These are phyloP conservation scores for Sarcophaga bullata DNA, from an alignment of 1,140 invertebrate genomes.

Conservation along the genomic window DNA sequence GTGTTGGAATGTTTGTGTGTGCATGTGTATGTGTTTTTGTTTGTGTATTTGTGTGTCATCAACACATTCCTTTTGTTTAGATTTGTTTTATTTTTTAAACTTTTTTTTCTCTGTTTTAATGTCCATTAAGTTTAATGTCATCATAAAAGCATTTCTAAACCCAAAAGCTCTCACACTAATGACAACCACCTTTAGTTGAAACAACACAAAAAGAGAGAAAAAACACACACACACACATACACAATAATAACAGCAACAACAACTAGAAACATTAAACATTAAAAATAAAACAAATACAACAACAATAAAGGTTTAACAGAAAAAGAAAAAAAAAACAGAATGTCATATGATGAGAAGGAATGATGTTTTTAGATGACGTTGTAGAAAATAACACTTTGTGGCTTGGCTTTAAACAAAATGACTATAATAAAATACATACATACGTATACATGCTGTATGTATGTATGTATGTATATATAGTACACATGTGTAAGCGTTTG, in stretches of 20 bases:
- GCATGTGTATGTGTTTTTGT: background rate
- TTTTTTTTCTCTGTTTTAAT: conserved; percentile 26
- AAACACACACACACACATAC: background rate
- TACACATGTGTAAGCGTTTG: background rate
- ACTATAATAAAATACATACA: background rate
- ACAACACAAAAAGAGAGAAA: too few species aligned
- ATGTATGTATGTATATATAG: background rate
- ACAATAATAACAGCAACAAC: background rate
- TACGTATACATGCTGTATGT: background rate
- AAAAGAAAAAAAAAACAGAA: too few species aligned
- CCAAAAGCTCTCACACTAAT: conserved; percentile 27
- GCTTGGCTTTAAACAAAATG: conserved; percentile 4
- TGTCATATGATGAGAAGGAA: conserved; percentile 1
- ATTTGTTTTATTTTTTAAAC: conserved; percentile 26
- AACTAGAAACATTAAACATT: too few species aligned
- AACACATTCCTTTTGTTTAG: conserved; percentile 23
- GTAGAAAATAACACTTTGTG: conserved; percentile 15
- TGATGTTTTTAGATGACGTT: background rate
- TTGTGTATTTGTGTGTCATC: conserved; percentile 5
- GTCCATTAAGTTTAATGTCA: conserved; percentile 42
- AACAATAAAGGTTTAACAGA: too few species aligned
- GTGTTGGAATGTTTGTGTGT: background rate
- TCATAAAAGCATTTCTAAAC: conserved; percentile 37
- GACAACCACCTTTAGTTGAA: conserved; percentile 16
- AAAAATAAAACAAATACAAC: too few species aligned